phyloP scores from a whole-genome alignment of 2,888 invertebrate genomes.

The Erebia palarica region DNA sequence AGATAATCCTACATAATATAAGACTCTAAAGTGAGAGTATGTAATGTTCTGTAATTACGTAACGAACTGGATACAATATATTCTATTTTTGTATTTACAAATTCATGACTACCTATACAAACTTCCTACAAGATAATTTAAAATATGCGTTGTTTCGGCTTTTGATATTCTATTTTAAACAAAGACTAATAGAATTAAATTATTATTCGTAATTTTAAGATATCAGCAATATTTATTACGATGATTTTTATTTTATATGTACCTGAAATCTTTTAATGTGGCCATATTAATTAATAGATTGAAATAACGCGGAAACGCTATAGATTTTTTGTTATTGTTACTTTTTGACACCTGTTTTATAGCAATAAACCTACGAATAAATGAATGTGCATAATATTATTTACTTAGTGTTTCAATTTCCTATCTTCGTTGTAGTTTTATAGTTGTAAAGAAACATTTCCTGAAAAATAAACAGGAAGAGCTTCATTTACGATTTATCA shows the following conservation, averaged over 20 bases:
- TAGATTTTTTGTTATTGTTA: conserved; percentile 61
- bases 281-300: conserved; percentile 75
- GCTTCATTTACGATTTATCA: too few species aligned
- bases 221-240: conserved; percentile 68
- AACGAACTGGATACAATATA: conserved; percentile 62
- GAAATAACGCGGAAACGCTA: conserved; percentile 55
- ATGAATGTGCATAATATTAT: conserved; percentile 70
- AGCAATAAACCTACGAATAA: conserved; percentile 71
- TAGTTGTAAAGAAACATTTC: too few species aligned
- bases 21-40: conserved; percentile 9
- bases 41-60: conserved; percentile 49
- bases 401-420: conserved; percentile 46
- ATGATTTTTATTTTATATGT: conserved; percentile 70
- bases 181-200: conserved; percentile 76
- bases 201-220: conserved; percentile 63
- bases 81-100: conserved; percentile 46
- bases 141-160: conserved; percentile 57
- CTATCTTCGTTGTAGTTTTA: background rate
- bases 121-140: conserved; percentile 29
- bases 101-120: conserved; percentile 59
- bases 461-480: too few species aligned
- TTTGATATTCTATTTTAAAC: conserved; percentile 69
- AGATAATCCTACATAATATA: conserved; percentile 8
- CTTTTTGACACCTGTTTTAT: conserved; percentile 71
- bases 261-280: conserved; percentile 80